These are phyloP conservation scores for Crypturellus tataupa DNA, from an alignment of 2,797 vertebrate species.

Conservation along the genomic window DNA sequence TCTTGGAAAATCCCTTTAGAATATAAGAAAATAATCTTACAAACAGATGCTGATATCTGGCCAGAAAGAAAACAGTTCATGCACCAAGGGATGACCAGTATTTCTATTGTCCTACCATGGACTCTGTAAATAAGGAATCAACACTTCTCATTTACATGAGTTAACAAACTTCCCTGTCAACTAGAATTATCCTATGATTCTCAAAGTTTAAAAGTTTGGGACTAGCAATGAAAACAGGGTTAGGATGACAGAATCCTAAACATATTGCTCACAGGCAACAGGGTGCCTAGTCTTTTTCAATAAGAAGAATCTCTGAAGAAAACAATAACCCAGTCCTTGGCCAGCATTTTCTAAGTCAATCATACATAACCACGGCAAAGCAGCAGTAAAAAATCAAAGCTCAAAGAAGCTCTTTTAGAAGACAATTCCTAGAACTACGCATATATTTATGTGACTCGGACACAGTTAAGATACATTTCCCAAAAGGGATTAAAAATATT, in stretches of 20 bases:
- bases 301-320: neutral
- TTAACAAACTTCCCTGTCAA: neutral
- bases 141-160: neutral
- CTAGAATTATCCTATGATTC: neutral
- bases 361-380: neutral
- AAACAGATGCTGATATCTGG: neutral
- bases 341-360: neutral
- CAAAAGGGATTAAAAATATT: neutral
- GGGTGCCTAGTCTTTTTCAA: neutral
- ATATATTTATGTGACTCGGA: neutral
- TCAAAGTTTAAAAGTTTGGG: neutral
- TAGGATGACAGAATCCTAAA: neutral
- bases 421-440: neutral
- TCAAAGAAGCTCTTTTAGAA: neutral
- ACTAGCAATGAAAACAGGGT: neutral
- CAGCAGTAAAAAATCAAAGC: slow-evolving; percentile 14
- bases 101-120: neutral
- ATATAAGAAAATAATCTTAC: neutral
- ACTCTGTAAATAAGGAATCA: neutral
- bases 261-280: neutral
- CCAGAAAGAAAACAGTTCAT: neutral
- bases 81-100: neutral
- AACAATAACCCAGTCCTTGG: neutral
- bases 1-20: neutral
- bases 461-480: neutral